Conservation (phyloP, 2,797 vertebrate genomes). For the Thripadectes ignobilis region DNA sequence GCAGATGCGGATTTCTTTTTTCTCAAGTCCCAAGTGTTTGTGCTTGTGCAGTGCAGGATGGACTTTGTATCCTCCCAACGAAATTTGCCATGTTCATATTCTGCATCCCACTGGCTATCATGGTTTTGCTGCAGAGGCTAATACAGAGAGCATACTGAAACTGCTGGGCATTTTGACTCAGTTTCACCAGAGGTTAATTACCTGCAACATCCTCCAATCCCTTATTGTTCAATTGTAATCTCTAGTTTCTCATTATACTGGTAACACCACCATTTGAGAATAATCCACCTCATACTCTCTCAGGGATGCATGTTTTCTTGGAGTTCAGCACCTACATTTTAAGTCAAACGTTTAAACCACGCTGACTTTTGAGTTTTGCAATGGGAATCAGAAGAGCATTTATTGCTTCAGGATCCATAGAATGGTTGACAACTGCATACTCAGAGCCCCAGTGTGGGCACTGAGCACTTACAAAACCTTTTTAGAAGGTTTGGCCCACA, state of each 20-base stretch:
- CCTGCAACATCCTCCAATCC: background rate
- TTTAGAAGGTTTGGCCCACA: background rate
- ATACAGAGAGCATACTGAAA: background rate
- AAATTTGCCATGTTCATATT: background rate
- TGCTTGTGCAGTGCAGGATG: background rate
- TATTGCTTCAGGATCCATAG: background rate
- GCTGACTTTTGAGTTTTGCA: background rate
- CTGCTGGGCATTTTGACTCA: background rate
- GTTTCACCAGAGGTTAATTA: background rate
- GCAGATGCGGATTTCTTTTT: background rate
- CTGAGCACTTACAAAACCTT: background rate
- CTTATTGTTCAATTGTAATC: background rate
- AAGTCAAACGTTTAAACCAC: background rate
- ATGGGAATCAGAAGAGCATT: background rate
- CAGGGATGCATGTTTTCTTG: background rate
- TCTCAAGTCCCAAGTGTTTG: background rate
- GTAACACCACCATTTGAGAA: background rate
- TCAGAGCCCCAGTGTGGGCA: background rate
- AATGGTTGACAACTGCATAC: background rate
- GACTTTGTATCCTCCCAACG: background rate
- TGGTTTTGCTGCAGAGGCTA: background rate
- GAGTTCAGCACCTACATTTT: background rate
- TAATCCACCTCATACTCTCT: background rate
- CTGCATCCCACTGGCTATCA: background rate
- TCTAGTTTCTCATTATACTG: background rate